Conservation (phyloP, 1,140 invertebrate genomes). For the Scaptomyza graminum region DNA sequence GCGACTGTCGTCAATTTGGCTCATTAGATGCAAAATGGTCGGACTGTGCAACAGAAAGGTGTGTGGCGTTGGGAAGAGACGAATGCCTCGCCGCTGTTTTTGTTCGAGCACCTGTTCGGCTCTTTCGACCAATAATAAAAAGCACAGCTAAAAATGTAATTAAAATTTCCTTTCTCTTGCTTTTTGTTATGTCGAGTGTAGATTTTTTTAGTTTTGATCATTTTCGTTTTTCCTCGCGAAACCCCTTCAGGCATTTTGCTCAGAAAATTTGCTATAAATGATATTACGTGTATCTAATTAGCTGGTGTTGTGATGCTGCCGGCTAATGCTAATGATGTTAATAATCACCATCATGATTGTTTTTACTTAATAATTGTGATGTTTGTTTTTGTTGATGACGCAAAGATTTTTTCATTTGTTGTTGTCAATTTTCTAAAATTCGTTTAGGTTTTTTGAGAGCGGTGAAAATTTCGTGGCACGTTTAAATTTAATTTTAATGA, state of each 20-base stretch:
- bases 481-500: constrained; percentile 34
- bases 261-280: constrained; percentile 41
- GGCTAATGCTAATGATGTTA: constrained; percentile 29
- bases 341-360: constrained; percentile 17
- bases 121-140: constrained; percentile 43
- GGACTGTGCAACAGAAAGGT: background rate
- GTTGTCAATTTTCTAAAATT: constrained; percentile 37
- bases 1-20: constrained; percentile 16
- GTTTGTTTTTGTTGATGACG: constrained; percentile 14
- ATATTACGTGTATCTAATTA: constrained; percentile 52
- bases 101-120: constrained; percentile 39
- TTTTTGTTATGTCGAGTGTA: constrained; percentile 6
- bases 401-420: constrained; percentile 19
- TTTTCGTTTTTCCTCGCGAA: constrained; percentile 24
- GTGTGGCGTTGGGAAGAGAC: background rate
- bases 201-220: constrained; percentile 22
- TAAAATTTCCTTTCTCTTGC: constrained; percentile 40
- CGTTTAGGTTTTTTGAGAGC: constrained; percentile 1
- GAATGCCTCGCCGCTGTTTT: constrained; percentile 12
- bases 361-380: background rate
- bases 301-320: constrained; percentile 28
- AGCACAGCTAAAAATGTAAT: constrained; percentile 46
- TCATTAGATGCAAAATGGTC: constrained; percentile 15
- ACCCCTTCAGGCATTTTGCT: constrained; percentile 31
- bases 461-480: constrained; percentile 16